Evolutionary conservation across 2,113 vertebrate species (phyloP).

Genomic region (Brachirus orientalis): DNA sequence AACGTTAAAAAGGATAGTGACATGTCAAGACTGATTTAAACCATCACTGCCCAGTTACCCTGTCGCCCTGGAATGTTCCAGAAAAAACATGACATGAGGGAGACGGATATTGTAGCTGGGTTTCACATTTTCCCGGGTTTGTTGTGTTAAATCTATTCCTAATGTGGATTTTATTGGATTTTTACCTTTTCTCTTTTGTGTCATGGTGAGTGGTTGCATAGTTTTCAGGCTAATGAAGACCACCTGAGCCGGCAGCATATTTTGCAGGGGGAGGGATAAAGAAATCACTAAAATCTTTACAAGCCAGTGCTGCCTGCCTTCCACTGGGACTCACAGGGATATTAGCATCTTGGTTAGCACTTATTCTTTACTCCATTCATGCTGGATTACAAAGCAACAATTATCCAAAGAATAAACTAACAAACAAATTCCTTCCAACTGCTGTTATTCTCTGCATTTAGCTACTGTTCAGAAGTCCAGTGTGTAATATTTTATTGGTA

Average conservation of each 20-base stretch:
- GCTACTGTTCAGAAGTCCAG: background rate
- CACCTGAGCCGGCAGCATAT: constrained; percentile 77
- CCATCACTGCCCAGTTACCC: constrained; percentile 63
- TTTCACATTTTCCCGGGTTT: constrained; percentile 34
- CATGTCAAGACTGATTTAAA: constrained; percentile 72
- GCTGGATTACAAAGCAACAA: constrained; percentile 25
- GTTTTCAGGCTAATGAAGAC: constrained; percentile 76
- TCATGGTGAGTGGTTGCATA: constrained; percentile 52
- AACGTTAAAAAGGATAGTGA: constrained; percentile 66
- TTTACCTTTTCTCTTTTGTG: constrained; percentile 59
- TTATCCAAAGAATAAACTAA: constrained; percentile 16
- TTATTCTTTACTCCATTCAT: constrained; percentile 30
- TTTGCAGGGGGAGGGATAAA: constrained; percentile 68
- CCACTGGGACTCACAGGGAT: constrained; percentile 49
- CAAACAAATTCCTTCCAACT: constrained; percentile 24
- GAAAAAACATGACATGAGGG: constrained; percentile 41
- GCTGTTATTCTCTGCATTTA: background rate
- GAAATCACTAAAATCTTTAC: constrained; percentile 76
- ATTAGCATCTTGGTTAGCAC: constrained; percentile 42
- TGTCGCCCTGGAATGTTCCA: constrained; percentile 64
- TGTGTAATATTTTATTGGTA: no score
- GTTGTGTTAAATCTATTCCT: constrained; percentile 57
- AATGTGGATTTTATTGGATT: constrained; percentile 54
- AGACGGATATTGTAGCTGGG: constrained; percentile 28
- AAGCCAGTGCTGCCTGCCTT: constrained; percentile 64